Base-by-base conservation (phyloP, 2,888 invertebrate species). In the Trichopoda pennipes region DNA sequence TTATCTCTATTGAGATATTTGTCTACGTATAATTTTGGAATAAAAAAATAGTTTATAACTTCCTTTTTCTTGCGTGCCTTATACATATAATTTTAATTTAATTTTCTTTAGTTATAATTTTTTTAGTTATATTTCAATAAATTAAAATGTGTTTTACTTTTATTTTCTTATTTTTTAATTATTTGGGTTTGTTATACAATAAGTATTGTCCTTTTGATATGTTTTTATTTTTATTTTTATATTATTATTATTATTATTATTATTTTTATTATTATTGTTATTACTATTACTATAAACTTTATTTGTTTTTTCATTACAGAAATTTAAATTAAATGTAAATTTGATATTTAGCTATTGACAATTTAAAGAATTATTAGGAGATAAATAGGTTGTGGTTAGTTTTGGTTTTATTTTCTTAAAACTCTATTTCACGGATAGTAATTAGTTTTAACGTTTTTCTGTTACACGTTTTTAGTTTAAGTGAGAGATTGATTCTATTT, bases 121-220 rank as follows among this genome's bases (percentile, higher is more conserved):
- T 21, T 68, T 78, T 66, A 44, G 42, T 61, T 56, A 73, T 82
- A 86, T n/a, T n/a, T 12, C 6, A 6, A 44, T 4, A 44, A 44
- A 44, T 6, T 44, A 2, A 44, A 44, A n/a, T 44, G 16, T 44
- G 16, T 44, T 44, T 44, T 44, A 66, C 72, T 75, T 70, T 82
- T 61, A 47, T 3, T 70, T 75, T 55, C 51, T 80, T 60, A 64
- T 77, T 38, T 58, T 53, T 32, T 85, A 85, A 85, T 86, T 85
- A 85, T 84, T 68, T 76, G n/a, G 86, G 85, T 88, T 86, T 87
- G 86, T 88, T 89, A 78, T 68, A 82, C 79, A 82, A 76, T 90
- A 89, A 90, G 89, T 90, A 90, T 90, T 90, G 90, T 90, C 90
- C 87, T 89, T 90, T 89, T 90, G 90, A 90, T 90, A 90, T 90